These are phyloP conservation scores for Onthophagus taurus DNA, from an alignment of 1,140 invertebrate species.

Conservation along the genomic window DNA sequence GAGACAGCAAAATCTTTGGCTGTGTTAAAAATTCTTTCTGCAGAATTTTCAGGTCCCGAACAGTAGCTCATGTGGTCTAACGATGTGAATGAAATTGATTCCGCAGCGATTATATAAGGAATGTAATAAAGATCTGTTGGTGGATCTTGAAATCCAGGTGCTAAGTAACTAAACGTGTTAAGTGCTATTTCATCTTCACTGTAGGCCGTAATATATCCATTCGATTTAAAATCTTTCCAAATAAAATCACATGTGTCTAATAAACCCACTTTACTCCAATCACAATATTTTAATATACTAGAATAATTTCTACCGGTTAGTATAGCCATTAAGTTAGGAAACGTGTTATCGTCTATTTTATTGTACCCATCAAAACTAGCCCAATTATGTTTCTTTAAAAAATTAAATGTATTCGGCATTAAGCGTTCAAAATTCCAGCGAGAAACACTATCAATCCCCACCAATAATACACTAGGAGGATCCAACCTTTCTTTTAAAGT, in stretches of 20 bases:
- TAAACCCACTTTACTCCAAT: slow-evolving; percentile 38
- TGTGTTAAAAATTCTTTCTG: slow-evolving; percentile 48
- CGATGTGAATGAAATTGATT: slow-evolving; percentile 38
- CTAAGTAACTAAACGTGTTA: slow-evolving; percentile 53
- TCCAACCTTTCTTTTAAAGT: slow-evolving; percentile 19
- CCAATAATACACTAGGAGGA: slow-evolving; percentile 54
- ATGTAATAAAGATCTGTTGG: slow-evolving; percentile 66
- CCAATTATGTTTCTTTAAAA: slow-evolving; percentile 46
- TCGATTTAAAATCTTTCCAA: slow-evolving; percentile 49
- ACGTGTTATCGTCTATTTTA: slow-evolving; percentile 70
- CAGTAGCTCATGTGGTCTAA: slow-evolving; percentile 40
- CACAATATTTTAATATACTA: slow-evolving; percentile 43
- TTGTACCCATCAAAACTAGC: slow-evolving; percentile 50
- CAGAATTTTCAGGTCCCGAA: slow-evolving; percentile 43
- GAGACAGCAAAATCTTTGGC: slow-evolving; percentile 49
- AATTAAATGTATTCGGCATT: slow-evolving; percentile 62
- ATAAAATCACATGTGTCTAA: slow-evolving; percentile 51
- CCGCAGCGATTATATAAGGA: slow-evolving; percentile 51
- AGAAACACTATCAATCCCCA: slow-evolving; percentile 78
- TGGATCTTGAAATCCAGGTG: slow-evolving; percentile 48
- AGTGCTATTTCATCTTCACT: slow-evolving; percentile 51
- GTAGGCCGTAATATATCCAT: slow-evolving; percentile 53
- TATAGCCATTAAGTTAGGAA: slow-evolving; percentile 71
- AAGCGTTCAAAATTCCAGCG: slow-evolving; percentile 63
- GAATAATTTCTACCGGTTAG: slow-evolving; percentile 53